These are phyloP conservation scores for Odontomyia ornata DNA, from an alignment of 2,888 invertebrate genomes.

Conservation along the genomic window DNA sequence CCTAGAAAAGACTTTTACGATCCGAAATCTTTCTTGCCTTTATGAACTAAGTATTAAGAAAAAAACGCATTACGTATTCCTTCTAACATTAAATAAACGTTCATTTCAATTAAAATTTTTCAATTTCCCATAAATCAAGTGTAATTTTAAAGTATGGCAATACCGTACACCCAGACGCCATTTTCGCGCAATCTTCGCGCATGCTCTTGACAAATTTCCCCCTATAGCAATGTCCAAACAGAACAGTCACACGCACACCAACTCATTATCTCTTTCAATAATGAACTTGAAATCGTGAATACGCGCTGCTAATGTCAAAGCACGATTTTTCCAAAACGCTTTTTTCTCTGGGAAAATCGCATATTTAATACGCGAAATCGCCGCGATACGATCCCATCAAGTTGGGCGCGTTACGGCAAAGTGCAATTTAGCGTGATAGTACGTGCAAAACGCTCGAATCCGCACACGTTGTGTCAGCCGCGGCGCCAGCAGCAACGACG, in stretches of 20 bases:
- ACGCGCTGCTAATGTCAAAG: conserved; percentile 41
- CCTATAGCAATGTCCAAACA: neutral
- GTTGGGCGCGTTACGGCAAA: neutral
- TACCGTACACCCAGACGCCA: neutral
- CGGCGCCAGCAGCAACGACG: conserved; percentile 10
- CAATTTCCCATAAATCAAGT: neutral
- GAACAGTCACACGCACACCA: conserved; percentile 8
- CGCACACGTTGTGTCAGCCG: neutral
- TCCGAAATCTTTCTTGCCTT: too few relatives aligned
- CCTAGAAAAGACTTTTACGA: too few relatives aligned
- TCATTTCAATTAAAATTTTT: too few relatives aligned
- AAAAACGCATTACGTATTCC: too few relatives aligned
- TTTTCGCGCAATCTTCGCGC: neutral
- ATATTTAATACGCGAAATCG: neutral
- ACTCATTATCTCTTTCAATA: conserved; percentile 10
- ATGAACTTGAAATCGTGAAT: conserved; percentile 44
- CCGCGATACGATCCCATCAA: neutral
- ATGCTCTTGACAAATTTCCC: conserved; percentile 22
- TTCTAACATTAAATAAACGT: too few relatives aligned
- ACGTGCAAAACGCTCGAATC: neutral
- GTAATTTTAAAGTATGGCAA: neutral
- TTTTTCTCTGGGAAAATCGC: conserved; percentile 24
- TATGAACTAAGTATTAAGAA: too few relatives aligned
- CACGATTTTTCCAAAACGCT: conserved; percentile 20
- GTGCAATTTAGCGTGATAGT: neutral